These are phyloP conservation scores for Microplitis mediator DNA, from an alignment of 1,140 invertebrate species.

Conservation along the genomic window DNA sequence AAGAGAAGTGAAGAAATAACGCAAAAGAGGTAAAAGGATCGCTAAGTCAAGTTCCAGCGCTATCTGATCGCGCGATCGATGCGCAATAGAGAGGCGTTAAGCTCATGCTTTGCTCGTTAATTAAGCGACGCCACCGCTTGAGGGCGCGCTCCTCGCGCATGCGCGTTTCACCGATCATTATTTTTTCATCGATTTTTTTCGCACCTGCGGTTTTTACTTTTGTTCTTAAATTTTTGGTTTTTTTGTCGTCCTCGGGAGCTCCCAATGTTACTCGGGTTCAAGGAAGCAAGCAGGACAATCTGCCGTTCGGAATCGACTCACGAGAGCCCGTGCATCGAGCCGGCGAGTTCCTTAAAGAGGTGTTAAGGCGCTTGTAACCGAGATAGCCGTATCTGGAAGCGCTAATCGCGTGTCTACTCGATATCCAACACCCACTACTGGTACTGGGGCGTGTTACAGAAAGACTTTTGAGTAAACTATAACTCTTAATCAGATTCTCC, in stretches of 20 bases:
- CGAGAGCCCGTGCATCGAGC: neutral
- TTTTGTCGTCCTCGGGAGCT: slow-evolving; percentile 2
- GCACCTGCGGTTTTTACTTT: neutral
- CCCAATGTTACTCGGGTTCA: slow-evolving; percentile 4
- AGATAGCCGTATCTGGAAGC: slow-evolving; percentile 43
- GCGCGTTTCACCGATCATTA: neutral
- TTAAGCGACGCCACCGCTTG: slow-evolving; percentile 48
- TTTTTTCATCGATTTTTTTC: slow-evolving; percentile 7
- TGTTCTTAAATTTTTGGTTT: neutral
- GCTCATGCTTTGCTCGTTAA: slow-evolving; percentile 50
- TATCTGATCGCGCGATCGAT: slow-evolving; percentile 52
- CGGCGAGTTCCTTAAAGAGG: slow-evolving; percentile 31
- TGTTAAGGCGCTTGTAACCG: slow-evolving; percentile 37
- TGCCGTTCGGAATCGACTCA: slow-evolving; percentile 40
- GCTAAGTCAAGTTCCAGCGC: slow-evolving; percentile 31
- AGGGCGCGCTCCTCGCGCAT: slow-evolving; percentile 31
- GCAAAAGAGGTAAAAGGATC: slow-evolving; percentile 6
- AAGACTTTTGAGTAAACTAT: neutral
- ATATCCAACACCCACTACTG: slow-evolving; percentile 43
- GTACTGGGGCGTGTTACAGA: slow-evolving; percentile 4
- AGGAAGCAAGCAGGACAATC: slow-evolving; percentile 33
- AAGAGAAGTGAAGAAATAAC: neutral
- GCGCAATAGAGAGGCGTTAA: slow-evolving; percentile 38
- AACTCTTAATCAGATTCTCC: neutral
- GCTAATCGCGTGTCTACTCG: slow-evolving; percentile 44